Base-by-base conservation (phyloP, 30 jellyfish, hydroid and myxozoan genomes). In the Aurelia sp. region DNA sequence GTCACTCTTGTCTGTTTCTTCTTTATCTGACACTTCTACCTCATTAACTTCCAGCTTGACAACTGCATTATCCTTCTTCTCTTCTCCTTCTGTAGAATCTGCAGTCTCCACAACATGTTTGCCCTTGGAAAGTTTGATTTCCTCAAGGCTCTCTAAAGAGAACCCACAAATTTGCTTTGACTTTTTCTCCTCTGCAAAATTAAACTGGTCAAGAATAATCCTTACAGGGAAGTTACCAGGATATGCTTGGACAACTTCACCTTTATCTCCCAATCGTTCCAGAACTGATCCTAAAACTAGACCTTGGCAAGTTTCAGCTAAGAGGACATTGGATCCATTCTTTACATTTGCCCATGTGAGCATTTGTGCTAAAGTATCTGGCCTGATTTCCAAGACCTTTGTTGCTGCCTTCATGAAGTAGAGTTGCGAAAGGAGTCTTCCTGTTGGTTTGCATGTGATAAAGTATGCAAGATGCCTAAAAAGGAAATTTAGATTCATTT, bases 151-250 rank as follows among this genome's bases (percentile, higher is more conserved):
- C 18, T 88, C 97, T 55, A 92, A 69, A 11, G 96, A 81, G 74
- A 66, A 92, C 41, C 98, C 91, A 68, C 97, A 88, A 1, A 82
- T 20, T 17, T 50, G 70, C 20, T 78, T 71, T 15, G 86, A 8
- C 27, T 63, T 69, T n/a, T 61, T 73, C 35, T 77, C 78, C 64
- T 66, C 82, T 11, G 62, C 13, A 55, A 73, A 92, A 73, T 87
- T 88, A 52, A 86, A 92, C 71, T 87, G 97, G 53, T 92, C 87
- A 55, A 92, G 68, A 27, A 87, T 71, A 8, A 84, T 67, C 18
- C 98, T 92, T 15, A 92, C 98, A 50, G 98, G 97, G 70, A 62
- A 81, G 62, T 80, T 63, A 11, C 97, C 97, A 55, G 73, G 93
- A 64, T 73, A 88, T 23, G 86, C 79, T 57, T 92, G 98, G 21